Percentiles rank a stretch among this genome's conserved stretches.
These are phyloP conservation scores for Glyphotaelius pellucidus DNA, from an alignment of 2,888 invertebrate genomes.

Conservation along the genomic window DNA sequence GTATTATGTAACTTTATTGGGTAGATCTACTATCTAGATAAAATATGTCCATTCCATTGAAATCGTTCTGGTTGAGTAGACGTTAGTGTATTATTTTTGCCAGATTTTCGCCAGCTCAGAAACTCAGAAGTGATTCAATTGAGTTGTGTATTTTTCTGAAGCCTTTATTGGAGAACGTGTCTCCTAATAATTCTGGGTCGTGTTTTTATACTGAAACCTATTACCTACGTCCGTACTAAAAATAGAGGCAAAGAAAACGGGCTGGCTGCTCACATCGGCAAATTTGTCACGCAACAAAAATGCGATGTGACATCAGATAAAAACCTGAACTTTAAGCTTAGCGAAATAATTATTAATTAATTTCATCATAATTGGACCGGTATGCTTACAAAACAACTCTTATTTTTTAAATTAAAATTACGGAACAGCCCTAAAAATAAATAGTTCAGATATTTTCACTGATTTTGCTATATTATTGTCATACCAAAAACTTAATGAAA, in stretches of 20 bases:
- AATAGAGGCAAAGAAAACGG: not conserved
- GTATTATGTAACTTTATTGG: not conserved
- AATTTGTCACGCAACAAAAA: not conserved
- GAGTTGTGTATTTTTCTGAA: not conserved
- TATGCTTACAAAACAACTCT: not conserved
- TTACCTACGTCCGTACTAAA: not conserved
- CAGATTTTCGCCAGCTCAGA: not conserved
- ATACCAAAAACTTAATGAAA: not conserved
- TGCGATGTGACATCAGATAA: not conserved
- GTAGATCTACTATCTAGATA: not conserved
- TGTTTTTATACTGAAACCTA: not conserved
- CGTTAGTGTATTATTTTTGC: not conserved
- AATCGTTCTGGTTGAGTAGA: not conserved
- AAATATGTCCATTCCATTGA: not conserved
- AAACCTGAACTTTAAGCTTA: not conserved
- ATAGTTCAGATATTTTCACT: not conserved
- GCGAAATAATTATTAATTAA: not conserved
- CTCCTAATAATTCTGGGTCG: not conserved
- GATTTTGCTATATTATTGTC: too few relatives aligned
- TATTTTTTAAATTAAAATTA: not conserved
- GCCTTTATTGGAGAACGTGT: not conserved
- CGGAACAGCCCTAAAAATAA: too few relatives aligned
- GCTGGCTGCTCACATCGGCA: not conserved
- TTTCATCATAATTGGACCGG: not conserved
- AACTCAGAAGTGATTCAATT: not conserved